Conservation (phyloP, 2,113 vertebrate species). For the Furnarius figulus region DNA sequence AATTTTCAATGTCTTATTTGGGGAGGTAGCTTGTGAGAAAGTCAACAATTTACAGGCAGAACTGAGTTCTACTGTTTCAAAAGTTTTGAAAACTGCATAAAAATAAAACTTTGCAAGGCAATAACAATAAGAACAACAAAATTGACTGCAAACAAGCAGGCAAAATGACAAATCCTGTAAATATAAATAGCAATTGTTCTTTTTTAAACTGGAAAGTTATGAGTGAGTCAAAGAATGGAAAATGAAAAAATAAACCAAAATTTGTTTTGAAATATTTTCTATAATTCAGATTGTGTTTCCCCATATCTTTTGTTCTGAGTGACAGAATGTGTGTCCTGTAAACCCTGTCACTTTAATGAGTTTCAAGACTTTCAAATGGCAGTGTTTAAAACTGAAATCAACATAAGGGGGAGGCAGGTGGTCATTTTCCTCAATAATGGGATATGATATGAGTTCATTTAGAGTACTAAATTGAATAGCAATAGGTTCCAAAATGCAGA, state of each 20-base stretch:
- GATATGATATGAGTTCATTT: conserved; percentile 66
- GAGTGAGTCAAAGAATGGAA: background rate
- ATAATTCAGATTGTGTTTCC: background rate
- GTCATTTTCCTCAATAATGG: conserved; percentile 70
- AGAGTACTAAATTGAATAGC: conserved; percentile 66
- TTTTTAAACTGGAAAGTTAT: background rate
- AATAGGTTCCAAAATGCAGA: conserved; percentile 54
- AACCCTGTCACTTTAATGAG: conserved; percentile 23
- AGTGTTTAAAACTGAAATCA: conserved; percentile 67
- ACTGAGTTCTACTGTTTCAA: background rate
- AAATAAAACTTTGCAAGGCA: background rate
- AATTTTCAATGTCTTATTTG: background rate
- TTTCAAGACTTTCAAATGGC: conserved; percentile 63
- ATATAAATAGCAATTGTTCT: background rate
- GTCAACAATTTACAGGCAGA: background rate
- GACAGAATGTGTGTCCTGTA: background rate
- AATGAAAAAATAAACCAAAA: background rate
- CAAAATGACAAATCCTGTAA: background rate
- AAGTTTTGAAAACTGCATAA: background rate
- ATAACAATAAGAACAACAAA: background rate
- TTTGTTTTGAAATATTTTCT: background rate
- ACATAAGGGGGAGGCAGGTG: conserved; percentile 76
- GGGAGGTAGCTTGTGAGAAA: background rate
- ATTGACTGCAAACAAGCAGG: background rate
- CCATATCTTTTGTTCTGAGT: background rate